Conservation (phyloP, 2,797 vertebrate species). For the Coracias cyanogaster region DNA sequence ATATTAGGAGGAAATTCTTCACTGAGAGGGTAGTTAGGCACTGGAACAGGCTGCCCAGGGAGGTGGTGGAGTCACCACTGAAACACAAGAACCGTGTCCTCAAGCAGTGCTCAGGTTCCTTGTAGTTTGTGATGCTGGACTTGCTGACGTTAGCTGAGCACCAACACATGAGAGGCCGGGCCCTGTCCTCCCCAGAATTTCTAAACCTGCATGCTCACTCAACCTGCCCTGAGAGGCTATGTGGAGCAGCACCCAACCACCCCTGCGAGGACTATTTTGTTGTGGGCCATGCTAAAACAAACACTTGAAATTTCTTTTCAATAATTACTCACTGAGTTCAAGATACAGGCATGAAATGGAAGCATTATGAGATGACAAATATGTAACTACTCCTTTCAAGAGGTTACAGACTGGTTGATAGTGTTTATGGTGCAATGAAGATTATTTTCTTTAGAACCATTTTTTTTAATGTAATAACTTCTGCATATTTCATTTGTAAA, state of each 20-base stretch:
- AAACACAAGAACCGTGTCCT: background rate
- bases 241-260: rapidly evolving
- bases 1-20: too few relatives aligned
- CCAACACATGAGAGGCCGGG: rapidly evolving
- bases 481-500: background rate
- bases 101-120: too few relatives aligned
- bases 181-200: background rate
- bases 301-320: background rate
- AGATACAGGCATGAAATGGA: background rate
- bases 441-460: background rate
- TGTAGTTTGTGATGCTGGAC: background rate
- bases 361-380: background rate
- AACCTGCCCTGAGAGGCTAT: background rate
- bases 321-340: background rate
- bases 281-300: background rate
- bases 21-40: too few relatives aligned
- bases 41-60: too few relatives aligned
- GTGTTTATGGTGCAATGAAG: background rate
- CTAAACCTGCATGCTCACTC: background rate
- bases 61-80: too few relatives aligned
- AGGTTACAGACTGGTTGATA: background rate
- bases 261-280: background rate
- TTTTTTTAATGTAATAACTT: background rate
- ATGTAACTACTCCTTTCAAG: background rate
- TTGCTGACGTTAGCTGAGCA: background rate